Evolutionary conservation across 1,140 invertebrate species (phyloP).

Genomic region (Venturia canescens): DNA sequence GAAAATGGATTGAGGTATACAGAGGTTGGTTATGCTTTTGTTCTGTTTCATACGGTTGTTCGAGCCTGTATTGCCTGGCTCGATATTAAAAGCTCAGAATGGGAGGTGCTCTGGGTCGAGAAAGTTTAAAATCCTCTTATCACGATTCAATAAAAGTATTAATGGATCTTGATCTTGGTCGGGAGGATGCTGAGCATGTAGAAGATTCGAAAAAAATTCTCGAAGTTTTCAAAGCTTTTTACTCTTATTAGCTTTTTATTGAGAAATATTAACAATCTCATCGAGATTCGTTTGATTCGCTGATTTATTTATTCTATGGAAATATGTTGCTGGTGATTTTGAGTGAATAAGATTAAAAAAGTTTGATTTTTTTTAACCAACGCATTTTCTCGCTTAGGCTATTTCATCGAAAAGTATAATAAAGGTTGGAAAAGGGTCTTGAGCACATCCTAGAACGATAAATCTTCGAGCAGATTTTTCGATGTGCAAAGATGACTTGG

Average conservation of each 20-base stretch:
- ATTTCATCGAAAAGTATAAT: neutral
- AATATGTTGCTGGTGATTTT: too few species aligned
- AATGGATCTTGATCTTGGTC: conserved; percentile 66
- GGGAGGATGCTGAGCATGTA: conserved; percentile 77
- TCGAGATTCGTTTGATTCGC: too few species aligned
- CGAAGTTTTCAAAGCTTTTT: too few species aligned
- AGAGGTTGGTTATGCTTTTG: neutral
- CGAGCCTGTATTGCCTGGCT: neutral
- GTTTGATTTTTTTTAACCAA: too few species aligned
- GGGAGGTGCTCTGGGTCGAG: conserved; percentile 7
- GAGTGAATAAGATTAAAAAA: too few species aligned
- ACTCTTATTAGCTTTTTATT: too few species aligned
- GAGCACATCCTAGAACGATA: neutral
- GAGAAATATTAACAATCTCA: too few species aligned
- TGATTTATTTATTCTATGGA: too few species aligned
- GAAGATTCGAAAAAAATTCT: neutral
- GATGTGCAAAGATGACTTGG: conserved; percentile 5
- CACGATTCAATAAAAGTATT: neutral
- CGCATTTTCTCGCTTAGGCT: neutral
- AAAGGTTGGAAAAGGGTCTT: neutral
- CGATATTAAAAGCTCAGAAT: conserved; percentile 23
- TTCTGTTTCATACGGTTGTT: neutral
- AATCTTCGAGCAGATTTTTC: neutral
- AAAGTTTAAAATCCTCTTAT: conserved; percentile 31
- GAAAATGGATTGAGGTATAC: neutral